Conservation (phyloP, 2,113 vertebrate species). For the Zosterops japonicus region DNA sequence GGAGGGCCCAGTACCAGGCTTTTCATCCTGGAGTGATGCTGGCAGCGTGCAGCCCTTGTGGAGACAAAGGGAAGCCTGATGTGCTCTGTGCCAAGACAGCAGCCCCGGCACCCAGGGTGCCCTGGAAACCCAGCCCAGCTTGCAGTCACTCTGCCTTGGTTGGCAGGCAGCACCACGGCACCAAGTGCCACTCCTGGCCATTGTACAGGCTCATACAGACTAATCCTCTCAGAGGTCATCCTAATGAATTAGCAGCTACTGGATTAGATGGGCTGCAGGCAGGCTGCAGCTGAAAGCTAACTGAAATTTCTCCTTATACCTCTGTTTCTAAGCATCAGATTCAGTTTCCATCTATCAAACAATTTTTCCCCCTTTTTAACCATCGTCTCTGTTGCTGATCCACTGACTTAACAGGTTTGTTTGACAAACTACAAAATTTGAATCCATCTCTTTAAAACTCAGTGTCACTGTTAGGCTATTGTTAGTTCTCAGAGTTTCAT, state of each 20-base stretch:
- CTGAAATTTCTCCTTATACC: neutral
- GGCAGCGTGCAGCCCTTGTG: neutral
- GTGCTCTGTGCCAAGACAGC: constrained; percentile 12
- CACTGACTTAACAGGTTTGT: neutral
- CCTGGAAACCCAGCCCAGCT: constrained; percentile 9
- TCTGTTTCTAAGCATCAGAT: neutral
- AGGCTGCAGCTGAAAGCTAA: neutral
- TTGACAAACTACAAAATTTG: neutral
- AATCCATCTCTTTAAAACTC: neutral
- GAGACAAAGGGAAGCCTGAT: constrained; percentile 45
- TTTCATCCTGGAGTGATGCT: constrained; percentile 42
- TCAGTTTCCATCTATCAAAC: neutral
- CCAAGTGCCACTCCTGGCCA: constrained; percentile 56
- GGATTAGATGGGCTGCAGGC: neutral
- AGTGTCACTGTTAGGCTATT: neutral
- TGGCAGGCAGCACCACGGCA: constrained; percentile 8
- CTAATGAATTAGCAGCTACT: constrained; percentile 59
- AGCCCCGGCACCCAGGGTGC: neutral
- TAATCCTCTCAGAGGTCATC: constrained; percentile 28
- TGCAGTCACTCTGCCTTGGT: constrained; percentile 35
- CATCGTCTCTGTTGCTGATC: neutral
- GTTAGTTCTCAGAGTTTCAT: neutral
- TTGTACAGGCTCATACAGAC: neutral
- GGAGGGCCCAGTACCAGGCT: constrained; percentile 41
- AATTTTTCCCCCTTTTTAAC: neutral